Conservation (phyloP, 2,113 vertebrate species). For the Aspiorhynchus laticeps region DNA sequence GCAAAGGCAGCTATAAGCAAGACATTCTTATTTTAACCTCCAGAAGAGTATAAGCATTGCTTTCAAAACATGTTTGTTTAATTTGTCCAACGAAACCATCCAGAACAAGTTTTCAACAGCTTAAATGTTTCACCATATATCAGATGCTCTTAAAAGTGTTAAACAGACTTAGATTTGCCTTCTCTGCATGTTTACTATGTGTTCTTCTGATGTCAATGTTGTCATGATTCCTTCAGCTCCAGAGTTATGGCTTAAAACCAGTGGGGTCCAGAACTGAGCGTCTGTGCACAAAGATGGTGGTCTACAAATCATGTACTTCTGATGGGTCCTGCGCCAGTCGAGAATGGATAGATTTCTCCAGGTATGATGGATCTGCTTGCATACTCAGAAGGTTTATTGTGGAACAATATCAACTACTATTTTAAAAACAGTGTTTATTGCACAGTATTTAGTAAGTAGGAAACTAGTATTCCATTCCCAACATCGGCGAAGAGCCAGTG, state of each 20-base stretch:
- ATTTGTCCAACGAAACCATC: neutral
- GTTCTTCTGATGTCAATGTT: neutral
- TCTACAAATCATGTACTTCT: neutral
- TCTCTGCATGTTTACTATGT: too few species aligned
- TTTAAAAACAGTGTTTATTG: neutral
- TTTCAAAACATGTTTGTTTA: neutral
- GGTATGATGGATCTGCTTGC: neutral
- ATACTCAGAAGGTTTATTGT: neutral
- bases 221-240: neutral
- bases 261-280: neutral
- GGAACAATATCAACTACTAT: neutral
- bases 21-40: neutral
- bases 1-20: neutral
- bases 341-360: neutral
- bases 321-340: neutral
- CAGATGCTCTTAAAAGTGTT: neutral
- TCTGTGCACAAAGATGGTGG: neutral
- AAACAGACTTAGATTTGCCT: neutral
- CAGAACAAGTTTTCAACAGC: neutral
- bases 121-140: neutral
- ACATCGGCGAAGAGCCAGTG: neutral
- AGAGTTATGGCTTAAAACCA: neutral
- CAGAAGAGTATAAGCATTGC: neutral
- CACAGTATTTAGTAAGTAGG: neutral
- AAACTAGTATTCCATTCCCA: neutral